phyloP scores from a whole-genome alignment of 2,797 vertebrate genomes.

The Muscicapa striata region DNA sequence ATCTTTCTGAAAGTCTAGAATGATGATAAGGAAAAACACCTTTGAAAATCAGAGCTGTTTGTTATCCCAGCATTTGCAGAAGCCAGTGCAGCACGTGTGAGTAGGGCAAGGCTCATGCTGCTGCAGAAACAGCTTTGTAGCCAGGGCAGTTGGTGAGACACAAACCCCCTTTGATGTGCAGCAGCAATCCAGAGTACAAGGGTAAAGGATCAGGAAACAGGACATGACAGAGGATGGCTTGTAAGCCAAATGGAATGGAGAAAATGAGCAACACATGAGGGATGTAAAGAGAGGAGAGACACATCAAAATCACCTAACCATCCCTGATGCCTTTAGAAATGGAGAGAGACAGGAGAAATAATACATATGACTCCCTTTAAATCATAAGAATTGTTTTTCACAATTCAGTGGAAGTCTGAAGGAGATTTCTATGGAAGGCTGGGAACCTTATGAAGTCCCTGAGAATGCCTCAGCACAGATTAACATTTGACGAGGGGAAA shows the following conservation, averaged over 20 bases:
- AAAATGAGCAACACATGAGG: constrained; percentile 59
- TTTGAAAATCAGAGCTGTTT: background rate
- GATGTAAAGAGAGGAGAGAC: constrained; percentile 44
- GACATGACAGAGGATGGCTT: constrained; percentile 35
- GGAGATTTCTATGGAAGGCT: constrained; percentile 46
- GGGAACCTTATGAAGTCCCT: constrained; percentile 5
- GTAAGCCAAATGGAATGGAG: constrained; percentile 58
- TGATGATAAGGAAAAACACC: background rate
- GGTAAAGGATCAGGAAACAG: constrained; percentile 38
- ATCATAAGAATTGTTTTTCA: constrained; percentile 18
- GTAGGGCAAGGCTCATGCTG: background rate
- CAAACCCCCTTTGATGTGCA: constrained; percentile 32
- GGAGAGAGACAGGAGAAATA: constrained; percentile 31
- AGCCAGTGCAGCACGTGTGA: background rate
- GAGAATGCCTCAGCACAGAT: background rate
- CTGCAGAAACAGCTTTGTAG: background rate
- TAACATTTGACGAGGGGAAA: constrained; percentile 24
- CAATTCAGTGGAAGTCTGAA: constrained; percentile 8
- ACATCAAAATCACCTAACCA: constrained; percentile 46
- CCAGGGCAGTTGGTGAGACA: background rate
- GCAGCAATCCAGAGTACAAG: constrained; percentile 6
- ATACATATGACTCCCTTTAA: constrained; percentile 38
- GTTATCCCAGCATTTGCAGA: background rate
- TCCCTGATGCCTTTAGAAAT: constrained; percentile 54
- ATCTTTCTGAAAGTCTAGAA: background rate